Base-by-base conservation (phyloP, 2,888 invertebrate species). In the Callosobruchus maculatus region DNA sequence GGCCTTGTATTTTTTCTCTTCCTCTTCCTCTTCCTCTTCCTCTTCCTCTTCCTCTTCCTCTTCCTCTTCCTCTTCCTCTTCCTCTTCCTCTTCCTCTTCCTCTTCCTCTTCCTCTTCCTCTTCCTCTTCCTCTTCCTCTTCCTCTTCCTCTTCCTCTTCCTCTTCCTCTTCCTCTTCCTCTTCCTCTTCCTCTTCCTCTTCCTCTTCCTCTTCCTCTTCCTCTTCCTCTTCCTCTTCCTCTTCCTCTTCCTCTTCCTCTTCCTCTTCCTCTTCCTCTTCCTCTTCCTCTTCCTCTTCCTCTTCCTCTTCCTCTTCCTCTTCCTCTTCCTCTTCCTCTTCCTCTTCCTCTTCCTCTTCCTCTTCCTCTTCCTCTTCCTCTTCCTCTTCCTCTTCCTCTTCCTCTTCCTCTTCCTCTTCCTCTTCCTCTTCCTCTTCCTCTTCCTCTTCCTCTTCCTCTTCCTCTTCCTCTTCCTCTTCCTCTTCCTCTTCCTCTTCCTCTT, bases 1-100 rank as follows among this genome's bases (percentile, higher is more conserved):
- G n/a, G n/a, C n/a, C n/a, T n/a, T n/a, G n/a, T n/a, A n/a, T n/a
- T n/a, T 21, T 13, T 22, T 70, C 4, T 13, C 70, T 70, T 22
- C 70, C 70, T 70, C 4, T 70, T 22, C 70, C 70, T 70, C 70
- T 70, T 22, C 70, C 70, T 13, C 70, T 70, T 22, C 70, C 70
- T 13, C 70, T 70, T 22, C 70, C 70, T 13, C 70, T 70, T 22
- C 70, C 70, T 13, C 70, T 70, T 22, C 70, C 70, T 13, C 70
- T 70, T 22, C 70, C 70, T 13, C 70, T 70, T 22, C 70, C 70
- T 13, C 70, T 70, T 22, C 70, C 70, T 13, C 70, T 70, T 22
- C 70, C 70, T 13, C 70, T 70, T 22, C 70, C 70, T 13, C 70
- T 70, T 22, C 70, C 70, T 13, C 70, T 70, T 22, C 70, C 70